Evolutionary conservation across 2,113 vertebrate genomes (phyloP), one percentile per base, ranked within the genome.

Genomic region (Stercorarius parasiticus): DNA sequence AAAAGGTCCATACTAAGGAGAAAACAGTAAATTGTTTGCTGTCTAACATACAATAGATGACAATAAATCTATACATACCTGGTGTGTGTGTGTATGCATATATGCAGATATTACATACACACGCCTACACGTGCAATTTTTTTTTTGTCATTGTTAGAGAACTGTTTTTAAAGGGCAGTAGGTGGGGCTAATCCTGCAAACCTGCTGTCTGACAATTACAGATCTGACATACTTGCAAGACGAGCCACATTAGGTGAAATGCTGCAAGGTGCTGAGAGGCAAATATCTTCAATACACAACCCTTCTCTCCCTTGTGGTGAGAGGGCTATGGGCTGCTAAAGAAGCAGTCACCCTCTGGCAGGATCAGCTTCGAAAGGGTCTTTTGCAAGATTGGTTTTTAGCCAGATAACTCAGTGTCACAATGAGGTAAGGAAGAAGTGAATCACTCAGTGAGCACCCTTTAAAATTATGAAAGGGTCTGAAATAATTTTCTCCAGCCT

Each of bases 331-430:
- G 0, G 2, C 43, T 52, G 69, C 67, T 49, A n/a, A 91, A 80
- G 88, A 66, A 95, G 64, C 56, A 64, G 62, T 61, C 10, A 3
- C 32, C 59, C 55, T 90, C 66, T 70, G 81, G 65, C 69, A 94
- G 42, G 53, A 88, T 81, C 69, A 74, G 29, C 80, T 71, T 30
- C 9, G 2, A 26, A 90, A 86, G 38, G 32, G 29, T 69, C 74
- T 93, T 94, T 91, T 78, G 59, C 47, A 81, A 92, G 84, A 85
- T 1, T 66, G 71, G 7, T 18, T 95, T 96, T 94, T 79, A 95
- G 58, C 47, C 59, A 93, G 81, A 81, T 69, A 93, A 78, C 52
- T 93, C 90, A 50, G 40, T 27, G 22, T 82, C 78, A 95, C 87
- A 95, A 89, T 65, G 66, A 91, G 36, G 65, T 19, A 65, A 87